A percentile compares a stretch with the other conserved stretches of the same genome.
Conservation (phyloP, 2,797 vertebrate genomes). For the Xiphorhynchus erythropygius region DNA sequence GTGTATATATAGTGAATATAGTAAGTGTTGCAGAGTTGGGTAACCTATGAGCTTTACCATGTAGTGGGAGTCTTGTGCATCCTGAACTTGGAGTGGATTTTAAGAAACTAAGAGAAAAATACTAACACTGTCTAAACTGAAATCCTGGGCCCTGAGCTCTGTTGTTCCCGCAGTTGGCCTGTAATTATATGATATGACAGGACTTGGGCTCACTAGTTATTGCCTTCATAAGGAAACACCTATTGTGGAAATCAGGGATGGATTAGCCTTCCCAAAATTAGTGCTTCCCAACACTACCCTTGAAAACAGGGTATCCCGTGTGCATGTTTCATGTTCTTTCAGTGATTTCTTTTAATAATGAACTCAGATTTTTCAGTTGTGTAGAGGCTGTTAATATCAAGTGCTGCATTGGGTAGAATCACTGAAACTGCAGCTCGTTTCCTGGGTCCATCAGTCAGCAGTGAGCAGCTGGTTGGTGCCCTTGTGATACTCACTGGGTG, state of each 20-base stretch:
- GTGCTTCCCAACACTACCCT: background rate
- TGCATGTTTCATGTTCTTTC: background rate
- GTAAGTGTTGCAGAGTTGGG: background rate
- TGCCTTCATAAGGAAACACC: background rate
- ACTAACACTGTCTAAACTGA: background rate
- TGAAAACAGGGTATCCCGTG: background rate
- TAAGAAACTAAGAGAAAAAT: slow-evolving; percentile 1
- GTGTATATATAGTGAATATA: no score
- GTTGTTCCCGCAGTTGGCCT: background rate
- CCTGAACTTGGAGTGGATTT: background rate
- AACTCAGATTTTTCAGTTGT: background rate
- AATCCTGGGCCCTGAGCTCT: background rate
- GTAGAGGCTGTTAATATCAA: background rate
- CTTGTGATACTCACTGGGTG: accelerated
- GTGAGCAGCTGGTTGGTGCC: background rate
- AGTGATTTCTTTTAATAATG: background rate
- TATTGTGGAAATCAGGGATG: background rate
- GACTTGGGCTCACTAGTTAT: background rate
- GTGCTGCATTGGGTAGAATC: background rate
- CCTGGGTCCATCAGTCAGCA: background rate
- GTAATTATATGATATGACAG: background rate
- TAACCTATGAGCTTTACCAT: background rate
- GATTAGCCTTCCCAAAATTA: background rate
- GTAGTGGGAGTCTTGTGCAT: background rate
- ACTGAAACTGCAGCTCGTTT: background rate